Base-by-base conservation (phyloP, 2,797 vertebrate species). In the Danio tinwini region DNA sequence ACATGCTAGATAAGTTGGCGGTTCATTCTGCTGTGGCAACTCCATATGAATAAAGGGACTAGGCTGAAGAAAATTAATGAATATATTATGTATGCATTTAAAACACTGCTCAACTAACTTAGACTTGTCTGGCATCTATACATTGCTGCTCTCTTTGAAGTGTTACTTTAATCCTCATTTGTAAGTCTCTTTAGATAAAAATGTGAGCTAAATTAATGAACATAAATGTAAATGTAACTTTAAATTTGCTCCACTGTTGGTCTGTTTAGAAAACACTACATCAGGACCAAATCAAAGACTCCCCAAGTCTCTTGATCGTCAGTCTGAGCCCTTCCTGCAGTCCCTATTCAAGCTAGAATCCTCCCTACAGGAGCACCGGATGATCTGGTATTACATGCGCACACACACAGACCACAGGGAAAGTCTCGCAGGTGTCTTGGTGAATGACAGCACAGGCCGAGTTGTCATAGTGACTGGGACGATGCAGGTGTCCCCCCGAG, bases 401-500 rank as follows among this genome's bases (percentile, higher is more conserved):
- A 3, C 55, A 59, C 16, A 76, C 19, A 72, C 19, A 40, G 6
- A 58, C 17, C 17, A 39, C 14, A 63, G 68, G 58, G 56, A 84
- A 74, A 78, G 61, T 53, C 79, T 81, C 42, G 72, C 80, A 86
- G 83, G 76, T 85, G 74, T 83, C 45, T 82, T 39, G 9, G 63
- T 80, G 87, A 88, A 59, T 91, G 88, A 89, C 83, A 85, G 86
- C n/a, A 74, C 76, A 74, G 74, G 86, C 79, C 82, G 70, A 21
- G 44, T 89, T 80, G 86, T 86, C 73, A 50, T 85, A 81, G 84
- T 74, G 82, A 89, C 84, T 76, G 10, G n/a, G 68, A 78, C 77
- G 49, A 64, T 78, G 84, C 89, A 89, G 88, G 83, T 88, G 85
- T 87, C 87, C 83, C 75, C 82, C 7, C 79, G 85, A 84, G 85